Percentiles rank a stretch among this genome's conserved stretches.
Evolutionary conservation across 2,113 vertebrate genomes (phyloP).

Genomic region (Strix uralensis): DNA sequence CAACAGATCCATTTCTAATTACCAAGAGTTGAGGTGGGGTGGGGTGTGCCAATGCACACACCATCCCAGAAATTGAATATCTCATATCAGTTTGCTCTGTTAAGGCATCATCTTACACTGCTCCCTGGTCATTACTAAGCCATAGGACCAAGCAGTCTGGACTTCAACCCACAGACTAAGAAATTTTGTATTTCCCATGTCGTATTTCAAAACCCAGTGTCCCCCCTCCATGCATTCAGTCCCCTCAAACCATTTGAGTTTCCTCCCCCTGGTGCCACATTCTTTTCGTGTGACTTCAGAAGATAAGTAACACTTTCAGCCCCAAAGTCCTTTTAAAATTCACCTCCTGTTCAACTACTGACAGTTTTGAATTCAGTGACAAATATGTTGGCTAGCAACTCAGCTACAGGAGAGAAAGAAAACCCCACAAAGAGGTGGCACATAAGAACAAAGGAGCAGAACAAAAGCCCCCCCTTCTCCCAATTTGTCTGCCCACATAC

Average conservation of each 20-base stretch:
- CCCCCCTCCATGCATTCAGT: neutral
- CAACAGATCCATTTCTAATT: neutral
- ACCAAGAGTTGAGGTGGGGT: neutral
- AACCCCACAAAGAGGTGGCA: slow-evolving; percentile 10
- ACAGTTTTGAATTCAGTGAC: neutral
- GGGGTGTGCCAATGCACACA: neutral
- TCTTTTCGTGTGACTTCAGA: neutral
- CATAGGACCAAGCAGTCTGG: neutral
- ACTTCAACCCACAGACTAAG: neutral
- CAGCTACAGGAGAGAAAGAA: neutral
- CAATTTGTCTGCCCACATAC: slow-evolving; percentile 54
- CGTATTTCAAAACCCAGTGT: neutral
- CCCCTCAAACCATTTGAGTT: neutral
- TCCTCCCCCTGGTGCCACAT: neutral
- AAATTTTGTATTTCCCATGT: neutral
- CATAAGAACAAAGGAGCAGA: slow-evolving; percentile 24
- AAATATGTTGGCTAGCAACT: neutral
- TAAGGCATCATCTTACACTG: neutral
- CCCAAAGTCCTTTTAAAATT: neutral
- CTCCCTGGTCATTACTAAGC: neutral
- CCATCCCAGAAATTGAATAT: neutral
- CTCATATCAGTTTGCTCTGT: neutral
- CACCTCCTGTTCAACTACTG: neutral
- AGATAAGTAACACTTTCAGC: neutral
- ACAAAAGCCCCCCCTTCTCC: slow-evolving; percentile 37